Conservation (phyloP, 2,113 vertebrate genomes). For the Vombatus ursinus region DNA sequence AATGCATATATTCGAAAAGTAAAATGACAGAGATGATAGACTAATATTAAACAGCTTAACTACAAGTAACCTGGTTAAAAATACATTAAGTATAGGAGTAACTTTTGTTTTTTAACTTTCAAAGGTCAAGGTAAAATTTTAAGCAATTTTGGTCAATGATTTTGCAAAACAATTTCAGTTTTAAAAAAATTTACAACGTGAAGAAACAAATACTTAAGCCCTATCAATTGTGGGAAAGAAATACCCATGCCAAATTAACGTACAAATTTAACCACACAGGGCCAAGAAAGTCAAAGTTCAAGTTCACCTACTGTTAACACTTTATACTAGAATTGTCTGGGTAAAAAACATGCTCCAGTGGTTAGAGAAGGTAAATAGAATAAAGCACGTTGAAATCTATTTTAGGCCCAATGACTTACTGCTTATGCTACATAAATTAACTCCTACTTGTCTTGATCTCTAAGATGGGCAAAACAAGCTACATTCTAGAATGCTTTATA, state of each 20-base stretch:
- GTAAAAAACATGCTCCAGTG: background rate
- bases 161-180: background rate
- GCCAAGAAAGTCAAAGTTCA: background rate
- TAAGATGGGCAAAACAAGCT: background rate
- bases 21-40: background rate
- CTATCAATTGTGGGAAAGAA: background rate
- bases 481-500: background rate
- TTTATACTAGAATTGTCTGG: background rate
- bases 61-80: background rate
- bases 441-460: background rate
- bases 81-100: background rate
- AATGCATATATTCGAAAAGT: background rate
- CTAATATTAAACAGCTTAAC: background rate
- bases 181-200: background rate
- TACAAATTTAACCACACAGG: background rate
- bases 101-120: background rate
- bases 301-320: background rate
- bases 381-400: background rate
- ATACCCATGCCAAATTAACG: background rate
- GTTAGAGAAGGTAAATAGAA: background rate
- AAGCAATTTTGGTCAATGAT: background rate
- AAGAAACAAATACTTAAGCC: background rate
- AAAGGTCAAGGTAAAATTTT: background rate
- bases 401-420: background rate
- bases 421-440: background rate